Percentiles rank a stretch among this genome's conserved stretches.
Evolutionary conservation across 2,113 vertebrate species (phyloP).

Genomic region (Platichthys flesus): DNA sequence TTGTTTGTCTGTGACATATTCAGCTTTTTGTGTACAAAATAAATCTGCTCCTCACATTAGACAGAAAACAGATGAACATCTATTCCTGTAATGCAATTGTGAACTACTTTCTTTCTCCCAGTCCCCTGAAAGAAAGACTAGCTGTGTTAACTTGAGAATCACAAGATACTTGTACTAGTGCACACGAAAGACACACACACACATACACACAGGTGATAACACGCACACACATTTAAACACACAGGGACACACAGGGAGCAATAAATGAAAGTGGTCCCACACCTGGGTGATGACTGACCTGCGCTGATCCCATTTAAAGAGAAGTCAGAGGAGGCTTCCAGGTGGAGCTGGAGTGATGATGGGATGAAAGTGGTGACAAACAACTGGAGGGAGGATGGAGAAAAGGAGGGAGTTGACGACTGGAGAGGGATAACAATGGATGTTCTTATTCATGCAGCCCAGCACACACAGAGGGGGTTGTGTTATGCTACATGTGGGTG

Average conservation of each 20-base stretch:
- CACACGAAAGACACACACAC: neutral
- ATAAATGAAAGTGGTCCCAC: constrained; percentile 45
- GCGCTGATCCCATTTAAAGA: constrained; percentile 70
- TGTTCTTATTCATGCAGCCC: constrained; percentile 49
- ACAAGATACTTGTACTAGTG: neutral
- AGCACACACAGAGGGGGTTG: constrained; percentile 13
- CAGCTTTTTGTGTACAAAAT: constrained; percentile 1
- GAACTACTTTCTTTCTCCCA: neutral
- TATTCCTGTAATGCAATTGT: neutral
- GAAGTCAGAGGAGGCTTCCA: constrained; percentile 69
- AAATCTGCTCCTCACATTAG: neutral
- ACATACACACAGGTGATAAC: neutral
- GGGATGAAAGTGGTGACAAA: constrained; percentile 72
- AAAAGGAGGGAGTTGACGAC: constrained; percentile 46
- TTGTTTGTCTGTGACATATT: neutral
- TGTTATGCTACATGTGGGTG: constrained; percentile 12
- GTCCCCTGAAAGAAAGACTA: neutral
- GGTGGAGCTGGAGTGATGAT: constrained; percentile 67
- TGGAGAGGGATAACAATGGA: constrained; percentile 50
- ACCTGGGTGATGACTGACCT: constrained; percentile 79
- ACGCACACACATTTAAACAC: constrained; percentile 23
- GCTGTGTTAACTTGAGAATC: neutral
- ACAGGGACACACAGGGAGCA: constrained; percentile 24
- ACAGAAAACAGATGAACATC: neutral
- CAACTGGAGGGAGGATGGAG: constrained; percentile 70